Conservation (phyloP, 1,140 invertebrate species). For the Pseudomyrmex pallidus region DNA sequence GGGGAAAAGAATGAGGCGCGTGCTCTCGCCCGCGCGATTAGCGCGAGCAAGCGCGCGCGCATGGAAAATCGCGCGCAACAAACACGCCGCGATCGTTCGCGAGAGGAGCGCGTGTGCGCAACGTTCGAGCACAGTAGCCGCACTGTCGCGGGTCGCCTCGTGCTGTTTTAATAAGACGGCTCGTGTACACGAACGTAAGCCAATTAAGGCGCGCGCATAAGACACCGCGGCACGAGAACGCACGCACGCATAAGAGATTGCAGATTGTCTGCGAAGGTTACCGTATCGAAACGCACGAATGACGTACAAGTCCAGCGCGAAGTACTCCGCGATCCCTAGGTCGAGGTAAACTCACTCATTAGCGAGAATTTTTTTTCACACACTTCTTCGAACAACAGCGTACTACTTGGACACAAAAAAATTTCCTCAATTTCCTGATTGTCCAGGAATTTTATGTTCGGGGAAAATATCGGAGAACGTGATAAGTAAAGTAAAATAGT, state of each 20-base stretch:
- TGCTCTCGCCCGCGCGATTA: neutral
- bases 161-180: conserved; percentile 75
- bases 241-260: conserved; percentile 52
- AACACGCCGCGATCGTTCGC: conserved; percentile 5
- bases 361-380: neutral
- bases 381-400: too few species aligned
- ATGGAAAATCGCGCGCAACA: conserved; percentile 48
- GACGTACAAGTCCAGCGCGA: conserved; percentile 27
- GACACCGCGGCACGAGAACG: conserved; percentile 22
- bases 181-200: conserved; percentile 67
- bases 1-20: conserved; percentile 16
- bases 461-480: too few species aligned
- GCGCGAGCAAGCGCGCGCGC: neutral
- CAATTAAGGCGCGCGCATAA: conserved; percentile 68
- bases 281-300: conserved; percentile 60
- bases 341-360: too few species aligned
- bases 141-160: conserved; percentile 69
- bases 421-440: too few species aligned
- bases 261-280: conserved; percentile 68
- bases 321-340: neutral
- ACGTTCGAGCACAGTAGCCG: conserved; percentile 60
- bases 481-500: too few species aligned
- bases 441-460: too few species aligned
- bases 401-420: too few species aligned
- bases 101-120: conserved; percentile 26